Percentiles rank a stretch among this genome's conserved stretches.
Evolutionary conservation across 2,888 invertebrate genomes (phyloP).

Genomic region (Ormia ochracea): DNA sequence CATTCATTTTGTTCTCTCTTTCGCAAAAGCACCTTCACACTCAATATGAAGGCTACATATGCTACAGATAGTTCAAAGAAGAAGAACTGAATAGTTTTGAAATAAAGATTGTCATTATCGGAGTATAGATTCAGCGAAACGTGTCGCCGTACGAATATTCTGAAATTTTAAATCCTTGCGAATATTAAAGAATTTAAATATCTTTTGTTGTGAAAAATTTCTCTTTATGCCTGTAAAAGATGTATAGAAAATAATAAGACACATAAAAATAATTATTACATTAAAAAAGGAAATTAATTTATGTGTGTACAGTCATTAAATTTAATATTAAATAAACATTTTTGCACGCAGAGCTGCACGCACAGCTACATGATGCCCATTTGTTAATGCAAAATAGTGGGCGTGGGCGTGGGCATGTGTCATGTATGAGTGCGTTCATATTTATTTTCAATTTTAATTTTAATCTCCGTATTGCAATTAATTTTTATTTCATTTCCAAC

Average conservation of each 20-base stretch:
- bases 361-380: not conserved
- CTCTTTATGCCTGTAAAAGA: not conserved
- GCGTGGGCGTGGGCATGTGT: not conserved
- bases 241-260: not conserved
- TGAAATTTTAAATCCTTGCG: not conserved
- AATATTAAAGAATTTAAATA: not conserved
- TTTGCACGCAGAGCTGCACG: not conserved
- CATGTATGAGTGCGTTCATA: slow-evolving; percentile 1
- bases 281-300: too few species aligned
- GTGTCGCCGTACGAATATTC: too few species aligned
- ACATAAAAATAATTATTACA: not conserved
- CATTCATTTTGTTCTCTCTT: too few species aligned
- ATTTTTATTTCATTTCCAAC: slow-evolving; percentile 44
- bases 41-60: too few species aligned
- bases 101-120: too few species aligned
- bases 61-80: too few species aligned
- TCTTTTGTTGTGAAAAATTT: not conserved
- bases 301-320: slow-evolving; percentile 3
- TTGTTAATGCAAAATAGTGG: not conserved
- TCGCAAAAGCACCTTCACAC: too few species aligned
- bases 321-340: slow-evolving; percentile 7
- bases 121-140: too few species aligned
- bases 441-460: slow-evolving; percentile 53
- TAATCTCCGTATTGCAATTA: slow-evolving; percentile 54
- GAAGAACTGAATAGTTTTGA: too few species aligned